A percentile compares a stretch with the other conserved stretches of the same genome.
phyloP scores from a whole-genome alignment of 2,113 vertebrate genomes.

The Emydocephalus ijimae region DNA sequence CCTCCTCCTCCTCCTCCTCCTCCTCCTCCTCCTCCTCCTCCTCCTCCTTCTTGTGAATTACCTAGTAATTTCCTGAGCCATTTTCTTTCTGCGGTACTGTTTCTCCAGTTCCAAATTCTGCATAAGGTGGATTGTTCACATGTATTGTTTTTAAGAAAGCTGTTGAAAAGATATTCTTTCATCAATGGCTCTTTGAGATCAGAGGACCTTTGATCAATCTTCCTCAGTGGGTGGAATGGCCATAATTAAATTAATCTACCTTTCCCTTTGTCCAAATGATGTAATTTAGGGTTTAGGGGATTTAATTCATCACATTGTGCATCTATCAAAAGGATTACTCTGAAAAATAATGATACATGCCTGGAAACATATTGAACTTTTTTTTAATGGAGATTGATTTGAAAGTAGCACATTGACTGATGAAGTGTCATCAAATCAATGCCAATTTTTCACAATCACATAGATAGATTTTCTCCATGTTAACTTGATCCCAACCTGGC shows the following conservation, averaged over 20 bases:
- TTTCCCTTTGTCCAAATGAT: neutral
- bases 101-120: neutral
- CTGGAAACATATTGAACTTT: neutral
- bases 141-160: neutral
- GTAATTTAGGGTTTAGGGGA: neutral
- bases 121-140: neutral
- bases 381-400: neutral
- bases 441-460: neutral
- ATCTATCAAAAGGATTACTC: neutral
- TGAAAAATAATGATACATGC: neutral
- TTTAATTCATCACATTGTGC: neutral
- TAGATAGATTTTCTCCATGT: neutral
- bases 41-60: neutral
- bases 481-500: neutral
- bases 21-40: too few species aligned
- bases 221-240: neutral
- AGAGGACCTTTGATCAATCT: neutral
- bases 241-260: neutral
- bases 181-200: neutral
- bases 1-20: too few species aligned
- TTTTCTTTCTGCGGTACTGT: neutral
- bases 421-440: neutral
- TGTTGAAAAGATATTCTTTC: neutral
- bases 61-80: neutral
- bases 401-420: neutral